phyloP scores from a whole-genome alignment of 1,140 invertebrate species.

The Andricus grossulariae region DNA sequence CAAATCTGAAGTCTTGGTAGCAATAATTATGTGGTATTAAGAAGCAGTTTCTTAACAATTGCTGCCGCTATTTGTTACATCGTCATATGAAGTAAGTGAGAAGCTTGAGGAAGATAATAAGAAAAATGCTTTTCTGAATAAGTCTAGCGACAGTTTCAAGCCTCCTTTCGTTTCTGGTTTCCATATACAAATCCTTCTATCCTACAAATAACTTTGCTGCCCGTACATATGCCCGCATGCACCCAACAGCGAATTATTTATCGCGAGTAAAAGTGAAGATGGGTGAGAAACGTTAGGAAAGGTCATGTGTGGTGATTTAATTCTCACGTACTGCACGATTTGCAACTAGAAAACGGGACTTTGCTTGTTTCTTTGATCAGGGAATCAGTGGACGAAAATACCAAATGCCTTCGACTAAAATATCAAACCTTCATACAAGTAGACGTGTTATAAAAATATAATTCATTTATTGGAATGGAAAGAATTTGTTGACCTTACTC shows the following conservation, averaged over 20 bases:
- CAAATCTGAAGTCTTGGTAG: no score
- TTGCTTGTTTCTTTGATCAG: conserved; percentile 37
- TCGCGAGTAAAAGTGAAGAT: conserved; percentile 63
- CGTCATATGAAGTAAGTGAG: no score
- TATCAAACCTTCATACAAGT: conserved; percentile 4
- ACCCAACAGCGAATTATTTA: conserved; percentile 50
- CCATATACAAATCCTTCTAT: conserved; percentile 26
- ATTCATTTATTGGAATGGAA: no score
- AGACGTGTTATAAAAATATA: conserved; percentile 39
- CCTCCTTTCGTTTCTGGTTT: neutral
- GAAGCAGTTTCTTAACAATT: no score
- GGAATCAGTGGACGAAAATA: conserved; percentile 4
- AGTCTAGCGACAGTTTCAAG: neutral
- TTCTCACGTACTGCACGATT: conserved; percentile 52
- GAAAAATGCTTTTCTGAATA: neutral
- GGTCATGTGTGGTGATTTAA: conserved; percentile 57
- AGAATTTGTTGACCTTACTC: no score
- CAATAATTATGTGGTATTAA: no score
- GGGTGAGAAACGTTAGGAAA: conserved; percentile 57
- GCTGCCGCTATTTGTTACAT: no score
- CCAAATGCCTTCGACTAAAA: neutral
- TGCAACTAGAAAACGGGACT: conserved; percentile 51
- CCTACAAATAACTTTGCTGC: conserved; percentile 21
- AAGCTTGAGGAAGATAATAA: no score
- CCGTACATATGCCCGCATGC: conserved; percentile 39